Percentiles rank a stretch among this genome's conserved stretches.
These are phyloP conservation scores for Sphecodes monilicornis DNA, from an alignment of 2,888 invertebrate genomes.

Conservation along the genomic window DNA sequence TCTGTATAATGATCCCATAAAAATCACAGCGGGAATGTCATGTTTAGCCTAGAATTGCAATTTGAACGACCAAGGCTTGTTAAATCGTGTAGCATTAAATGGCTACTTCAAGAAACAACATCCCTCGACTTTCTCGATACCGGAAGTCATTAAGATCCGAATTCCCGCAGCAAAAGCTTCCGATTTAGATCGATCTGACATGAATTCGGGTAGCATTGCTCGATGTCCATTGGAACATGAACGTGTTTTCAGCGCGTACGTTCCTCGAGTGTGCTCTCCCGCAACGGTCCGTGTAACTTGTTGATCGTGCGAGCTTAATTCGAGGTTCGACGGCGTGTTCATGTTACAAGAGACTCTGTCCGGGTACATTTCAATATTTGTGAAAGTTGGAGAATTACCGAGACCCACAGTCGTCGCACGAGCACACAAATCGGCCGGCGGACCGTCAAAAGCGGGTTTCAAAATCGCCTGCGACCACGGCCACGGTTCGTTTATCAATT, in stretches of 20 bases:
- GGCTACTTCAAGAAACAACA: background rate
- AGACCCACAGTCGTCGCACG: background rate
- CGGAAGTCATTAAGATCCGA: background rate
- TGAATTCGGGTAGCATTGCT: background rate
- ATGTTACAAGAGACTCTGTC: background rate
- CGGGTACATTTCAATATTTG: background rate
- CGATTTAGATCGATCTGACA: background rate
- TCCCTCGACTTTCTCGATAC: background rate
- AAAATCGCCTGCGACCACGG: background rate
- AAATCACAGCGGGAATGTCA: background rate
- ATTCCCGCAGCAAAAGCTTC: background rate
- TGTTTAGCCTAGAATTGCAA: no score
- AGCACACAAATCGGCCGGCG: background rate
- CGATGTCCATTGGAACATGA: background rate
- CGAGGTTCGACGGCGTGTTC: background rate
- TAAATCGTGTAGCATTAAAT: background rate
- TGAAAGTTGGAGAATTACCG: background rate
- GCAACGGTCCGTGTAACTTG: background rate
- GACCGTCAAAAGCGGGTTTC: background rate
- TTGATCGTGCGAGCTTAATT: background rate
- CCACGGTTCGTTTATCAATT: conserved; percentile 45
- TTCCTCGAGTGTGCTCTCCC: background rate
- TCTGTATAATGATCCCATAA: background rate
- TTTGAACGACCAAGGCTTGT: no score
- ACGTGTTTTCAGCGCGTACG: background rate